Base-by-base conservation (phyloP, 2,113 vertebrate species). In the Chamaea fasciata region DNA sequence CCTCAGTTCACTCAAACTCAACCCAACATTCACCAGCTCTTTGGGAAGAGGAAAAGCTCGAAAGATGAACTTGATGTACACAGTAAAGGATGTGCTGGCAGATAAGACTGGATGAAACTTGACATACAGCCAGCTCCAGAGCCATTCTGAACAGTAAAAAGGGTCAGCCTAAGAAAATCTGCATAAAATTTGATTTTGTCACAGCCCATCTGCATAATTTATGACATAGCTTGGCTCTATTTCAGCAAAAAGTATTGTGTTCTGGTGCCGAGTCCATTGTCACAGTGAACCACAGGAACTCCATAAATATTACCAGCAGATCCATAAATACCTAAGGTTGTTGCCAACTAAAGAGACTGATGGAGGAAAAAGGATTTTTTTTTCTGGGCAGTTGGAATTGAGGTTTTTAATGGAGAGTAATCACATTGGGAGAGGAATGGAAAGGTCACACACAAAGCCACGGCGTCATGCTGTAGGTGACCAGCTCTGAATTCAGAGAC, bases 401-500 rank as follows among this genome's bases (percentile, higher is more conserved):
- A 96, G 83, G 92, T 62, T 93, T 95, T 87, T 89, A 92, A 87
- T 71, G 47, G 69, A 0, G 2, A 85, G 10, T 14, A 47, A 27
- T 39, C 4, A 4, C 49, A 26, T 0, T 6, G 1, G 57, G 62
- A 79, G 41, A 76, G 67, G 67, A 76, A 41, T 52, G 74, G 18
- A n/a, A 93, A 88, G 94, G 90, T 92, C 76, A 85, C 68, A 85
- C 63, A 73, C 4, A 12, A 82, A 94, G 80, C 42, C 52, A 50
- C 0, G 1, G 39, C 9, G 39, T 49, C 27, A 6, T 18, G 57
- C 50, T 33, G 59, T 24, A 39, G 60, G 17, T 13, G 42, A 81
- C 52, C 65, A 84, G 80, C 10, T 83, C 30, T 31, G 83, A 37
- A 42, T 59, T 35, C 71, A 74, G 24, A 87, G 27, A 68, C 30